Conservation (phyloP, 2,797 vertebrate species). For the Champsocephalus esox region DNA sequence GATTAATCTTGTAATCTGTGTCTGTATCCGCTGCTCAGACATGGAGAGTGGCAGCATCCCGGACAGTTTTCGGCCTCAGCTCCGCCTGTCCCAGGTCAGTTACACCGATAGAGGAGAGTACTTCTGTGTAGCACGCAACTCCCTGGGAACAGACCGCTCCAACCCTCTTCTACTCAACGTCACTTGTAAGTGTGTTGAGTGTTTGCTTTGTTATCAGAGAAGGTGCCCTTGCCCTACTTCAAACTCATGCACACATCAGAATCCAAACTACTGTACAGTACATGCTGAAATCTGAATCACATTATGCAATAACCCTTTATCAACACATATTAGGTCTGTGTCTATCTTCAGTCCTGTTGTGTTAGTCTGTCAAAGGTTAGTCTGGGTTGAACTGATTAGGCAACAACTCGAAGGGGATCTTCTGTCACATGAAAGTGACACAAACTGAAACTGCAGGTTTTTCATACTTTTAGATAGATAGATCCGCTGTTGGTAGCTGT, state of each 20-base stretch:
- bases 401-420: background rate
- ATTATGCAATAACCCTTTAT: background rate
- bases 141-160: constrained; percentile 84
- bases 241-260: background rate
- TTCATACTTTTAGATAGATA: background rate
- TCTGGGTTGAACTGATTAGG: constrained; percentile 25
- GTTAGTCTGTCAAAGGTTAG: constrained; percentile 21
- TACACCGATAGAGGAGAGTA: constrained; percentile 83
- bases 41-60: constrained; percentile 84
- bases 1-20: background rate
- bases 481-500: background rate
- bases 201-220: background rate
- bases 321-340: background rate
- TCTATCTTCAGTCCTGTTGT: background rate
- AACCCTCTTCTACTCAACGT: constrained; percentile 79
- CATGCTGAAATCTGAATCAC: background rate
- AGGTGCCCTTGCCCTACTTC: background rate
- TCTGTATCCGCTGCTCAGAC: constrained; percentile 63
- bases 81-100: constrained; percentile 75
- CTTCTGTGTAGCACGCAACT: constrained; percentile 84
- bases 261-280: background rate
- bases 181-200: constrained; percentile 76
- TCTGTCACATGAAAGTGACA: constrained; percentile 25
- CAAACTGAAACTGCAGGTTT: constrained; percentile 8
- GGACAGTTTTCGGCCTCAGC: constrained; percentile 83